phyloP scores from a whole-genome alignment of 1,140 invertebrate species.

The Hetaerina americana region DNA sequence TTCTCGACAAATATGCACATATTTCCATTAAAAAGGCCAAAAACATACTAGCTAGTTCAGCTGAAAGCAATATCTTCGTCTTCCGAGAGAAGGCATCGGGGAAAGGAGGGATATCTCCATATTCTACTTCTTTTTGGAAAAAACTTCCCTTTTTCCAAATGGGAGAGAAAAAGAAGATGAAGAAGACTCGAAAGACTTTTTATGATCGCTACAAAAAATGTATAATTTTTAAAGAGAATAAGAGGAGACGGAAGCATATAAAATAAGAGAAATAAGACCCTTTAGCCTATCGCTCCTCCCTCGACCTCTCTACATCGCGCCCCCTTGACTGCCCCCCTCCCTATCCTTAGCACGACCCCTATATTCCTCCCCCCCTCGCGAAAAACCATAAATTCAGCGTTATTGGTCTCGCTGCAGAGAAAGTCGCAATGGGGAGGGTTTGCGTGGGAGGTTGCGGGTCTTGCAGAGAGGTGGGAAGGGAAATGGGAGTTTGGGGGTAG shows the following conservation, averaged over 20 bases:
- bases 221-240: neutral
- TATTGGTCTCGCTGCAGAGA: neutral
- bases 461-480: neutral
- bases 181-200: neutral
- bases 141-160: neutral
- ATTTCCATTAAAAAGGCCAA: too few species aligned
- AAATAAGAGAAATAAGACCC: neutral
- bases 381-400: neutral
- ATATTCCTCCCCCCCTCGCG: too few species aligned
- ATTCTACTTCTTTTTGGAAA: neutral
- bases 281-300: neutral
- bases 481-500: neutral
- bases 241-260: neutral
- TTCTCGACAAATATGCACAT: too few species aligned
- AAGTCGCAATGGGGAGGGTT: neutral
- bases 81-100: neutral
- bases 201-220: neutral
- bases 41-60: too few species aligned
- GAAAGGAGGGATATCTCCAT: neutral
- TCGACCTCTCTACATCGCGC: too few species aligned
- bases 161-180: too few species aligned
- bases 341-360: too few species aligned
- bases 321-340: too few species aligned
- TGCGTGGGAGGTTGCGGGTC: neutral
- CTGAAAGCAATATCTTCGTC: neutral